Evolutionary conservation across 2,113 vertebrate species (phyloP).

Genomic region (Entelurus aequoreus): DNA sequence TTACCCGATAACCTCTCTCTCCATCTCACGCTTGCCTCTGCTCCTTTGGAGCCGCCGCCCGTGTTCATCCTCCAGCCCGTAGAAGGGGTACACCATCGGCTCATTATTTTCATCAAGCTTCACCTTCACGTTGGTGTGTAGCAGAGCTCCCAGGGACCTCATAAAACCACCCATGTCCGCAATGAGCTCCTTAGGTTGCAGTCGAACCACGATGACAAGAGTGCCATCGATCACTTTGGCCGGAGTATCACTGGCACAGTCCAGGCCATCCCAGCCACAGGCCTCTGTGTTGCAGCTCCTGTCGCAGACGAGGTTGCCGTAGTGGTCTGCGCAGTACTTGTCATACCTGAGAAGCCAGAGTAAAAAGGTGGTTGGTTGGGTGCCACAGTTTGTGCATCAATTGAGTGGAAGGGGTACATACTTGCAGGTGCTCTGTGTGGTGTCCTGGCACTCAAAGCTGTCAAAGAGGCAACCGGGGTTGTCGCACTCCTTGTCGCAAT

Average conservation of each 20-base stretch:
- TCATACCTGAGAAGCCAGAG: conserved; percentile 75
- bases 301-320: conserved; percentile 80
- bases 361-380: not conserved
- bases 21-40: conserved; percentile 71
- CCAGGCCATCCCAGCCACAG: conserved; percentile 92
- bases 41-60: conserved; percentile 15
- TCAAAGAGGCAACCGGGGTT: conserved; percentile 87
- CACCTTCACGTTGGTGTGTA: conserved; percentile 84
- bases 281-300: conserved; percentile 85
- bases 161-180: conserved; percentile 81
- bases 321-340: conserved; percentile 87
- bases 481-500: conserved; percentile 84
- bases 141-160: conserved; percentile 79
- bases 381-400: not conserved
- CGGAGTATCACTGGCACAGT: conserved; percentile 76
- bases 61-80: conserved; percentile 46
- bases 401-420: conserved; percentile 60
- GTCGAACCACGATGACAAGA: conserved; percentile 83
- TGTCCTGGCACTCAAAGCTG: conserved; percentile 83
- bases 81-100: conserved; percentile 85
- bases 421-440: conserved; percentile 71
- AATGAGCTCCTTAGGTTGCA: conserved; percentile 83
- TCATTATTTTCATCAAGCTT: conserved; percentile 74
- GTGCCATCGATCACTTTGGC: conserved; percentile 77
- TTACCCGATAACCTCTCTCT: conserved; percentile 84